Evolutionary conservation across 2,888 invertebrate species (phyloP).

Genomic region (Apodemia duryi): DNA sequence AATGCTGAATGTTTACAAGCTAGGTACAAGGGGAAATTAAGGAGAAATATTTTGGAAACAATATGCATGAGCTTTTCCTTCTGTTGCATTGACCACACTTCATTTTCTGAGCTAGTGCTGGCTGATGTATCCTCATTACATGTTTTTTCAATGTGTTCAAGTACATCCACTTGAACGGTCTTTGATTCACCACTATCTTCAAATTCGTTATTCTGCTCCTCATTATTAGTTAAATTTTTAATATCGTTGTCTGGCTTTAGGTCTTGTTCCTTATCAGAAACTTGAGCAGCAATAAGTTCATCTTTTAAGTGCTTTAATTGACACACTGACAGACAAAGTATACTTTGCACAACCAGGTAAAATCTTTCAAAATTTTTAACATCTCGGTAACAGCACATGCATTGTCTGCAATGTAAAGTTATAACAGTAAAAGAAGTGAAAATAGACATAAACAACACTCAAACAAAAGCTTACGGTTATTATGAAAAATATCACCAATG

Average conservation of each 20-base stretch:
- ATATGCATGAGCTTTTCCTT: constrained; percentile 93
- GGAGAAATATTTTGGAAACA: constrained; percentile 90
- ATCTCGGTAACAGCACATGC: constrained; percentile 96
- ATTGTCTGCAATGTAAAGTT: constrained; percentile 84
- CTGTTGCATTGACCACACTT: constrained; percentile 88
- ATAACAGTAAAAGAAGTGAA: constrained; percentile 8
- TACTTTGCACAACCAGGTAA: constrained; percentile 92
- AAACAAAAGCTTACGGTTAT: background rate
- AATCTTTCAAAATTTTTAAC: constrained; percentile 95
- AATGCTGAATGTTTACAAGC: constrained; percentile 92
- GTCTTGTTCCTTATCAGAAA: constrained; percentile 48
- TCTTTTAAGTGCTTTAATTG: constrained; percentile 87
- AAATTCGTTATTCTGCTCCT: constrained; percentile 42
- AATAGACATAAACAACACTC: constrained; percentile 14
- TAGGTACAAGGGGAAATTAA: constrained; percentile 93
- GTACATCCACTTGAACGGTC: constrained; percentile 38
- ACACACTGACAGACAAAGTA: constrained; percentile 90
- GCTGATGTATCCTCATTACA: constrained; percentile 35
- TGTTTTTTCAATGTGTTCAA: constrained; percentile 26
- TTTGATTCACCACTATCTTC: constrained; percentile 45
- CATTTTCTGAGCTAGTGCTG: constrained; percentile 50
- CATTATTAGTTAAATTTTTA: constrained; percentile 36
- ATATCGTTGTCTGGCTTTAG: constrained; percentile 44
- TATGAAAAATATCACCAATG: background rate
- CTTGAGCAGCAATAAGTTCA: constrained; percentile 66